A percentile compares a stretch with the other conserved stretches of the same genome.
Conservation (phyloP, 2,888 invertebrate species). For the Tachystola acroxantha region DNA sequence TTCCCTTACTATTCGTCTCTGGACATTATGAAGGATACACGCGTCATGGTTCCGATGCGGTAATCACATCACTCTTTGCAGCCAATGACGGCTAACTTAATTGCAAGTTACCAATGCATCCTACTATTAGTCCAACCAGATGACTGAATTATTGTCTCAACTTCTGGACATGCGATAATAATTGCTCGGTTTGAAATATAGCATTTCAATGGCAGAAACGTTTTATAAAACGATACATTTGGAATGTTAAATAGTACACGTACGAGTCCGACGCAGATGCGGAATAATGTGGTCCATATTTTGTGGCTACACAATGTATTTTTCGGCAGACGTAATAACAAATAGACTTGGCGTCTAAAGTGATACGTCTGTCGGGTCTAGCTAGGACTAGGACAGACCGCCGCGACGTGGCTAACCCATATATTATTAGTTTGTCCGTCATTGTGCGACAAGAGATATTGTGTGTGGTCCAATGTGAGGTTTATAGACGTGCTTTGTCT, state of each 20-base stretch:
- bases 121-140: constrained; percentile 14
- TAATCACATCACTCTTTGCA: constrained; percentile 36
- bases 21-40: no score
- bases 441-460: constrained; percentile 65
- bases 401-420: constrained; percentile 59
- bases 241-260: constrained; percentile 3
- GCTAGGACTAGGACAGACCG: constrained; percentile 54
- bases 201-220: constrained; percentile 13
- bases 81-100: constrained; percentile 38
- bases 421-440: constrained; percentile 63
- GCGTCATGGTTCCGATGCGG: constrained; percentile 26
- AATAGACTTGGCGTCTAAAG: constrained; percentile 29
- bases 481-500: constrained; percentile 74
- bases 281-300: constrained; percentile 25
- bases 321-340: constrained; percentile 44
- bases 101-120: constrained; percentile 27
- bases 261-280: constrained; percentile 16
- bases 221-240: constrained; percentile 11
- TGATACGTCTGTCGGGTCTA: constrained; percentile 55
- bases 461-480: constrained; percentile 75
- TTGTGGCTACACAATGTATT: constrained; percentile 29
- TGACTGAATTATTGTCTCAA: constrained; percentile 15
- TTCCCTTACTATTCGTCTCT: no score
- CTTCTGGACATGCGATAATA: constrained; percentile 10
- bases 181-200: constrained; percentile 11